phyloP scores from a whole-genome alignment of 1,140 invertebrate genomes.

The Cyclargus thomasi region DNA sequence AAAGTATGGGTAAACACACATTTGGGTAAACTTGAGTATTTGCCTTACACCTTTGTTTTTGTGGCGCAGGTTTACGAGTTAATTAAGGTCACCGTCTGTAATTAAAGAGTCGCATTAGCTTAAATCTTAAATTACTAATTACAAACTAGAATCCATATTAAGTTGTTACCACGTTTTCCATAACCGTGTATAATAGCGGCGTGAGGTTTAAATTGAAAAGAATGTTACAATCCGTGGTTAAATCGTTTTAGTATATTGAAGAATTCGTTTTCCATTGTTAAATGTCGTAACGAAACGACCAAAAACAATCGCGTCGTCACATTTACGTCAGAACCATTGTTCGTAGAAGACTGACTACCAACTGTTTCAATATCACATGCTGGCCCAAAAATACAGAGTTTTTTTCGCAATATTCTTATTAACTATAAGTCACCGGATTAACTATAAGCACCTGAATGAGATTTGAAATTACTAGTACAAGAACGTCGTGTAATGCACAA shows the following conservation, averaged over 20 bases:
- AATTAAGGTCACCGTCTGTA: neutral
- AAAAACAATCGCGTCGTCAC: neutral
- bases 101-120: neutral
- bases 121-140: neutral
- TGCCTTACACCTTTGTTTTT: neutral
- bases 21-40: neutral
- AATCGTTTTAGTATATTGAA: neutral
- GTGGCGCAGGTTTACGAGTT: neutral
- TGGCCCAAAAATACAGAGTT: neutral
- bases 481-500: too few relatives aligned
- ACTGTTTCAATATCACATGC: neutral
- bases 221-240: too few relatives aligned
- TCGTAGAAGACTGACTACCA: neutral
- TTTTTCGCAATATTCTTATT: too few relatives aligned
- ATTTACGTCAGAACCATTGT: constrained; percentile 2
- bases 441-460: too few relatives aligned
- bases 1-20: neutral
- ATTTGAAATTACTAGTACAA: too few relatives aligned
- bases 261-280: neutral
- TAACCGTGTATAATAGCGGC: neutral
- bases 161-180: neutral
- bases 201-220: too few relatives aligned
- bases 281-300: constrained; percentile 4
- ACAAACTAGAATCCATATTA: too few relatives aligned
- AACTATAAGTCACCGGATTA: too few relatives aligned